Base-by-base conservation (phyloP, 2,797 vertebrate genomes). In the Geotrypetes seraphini region DNA sequence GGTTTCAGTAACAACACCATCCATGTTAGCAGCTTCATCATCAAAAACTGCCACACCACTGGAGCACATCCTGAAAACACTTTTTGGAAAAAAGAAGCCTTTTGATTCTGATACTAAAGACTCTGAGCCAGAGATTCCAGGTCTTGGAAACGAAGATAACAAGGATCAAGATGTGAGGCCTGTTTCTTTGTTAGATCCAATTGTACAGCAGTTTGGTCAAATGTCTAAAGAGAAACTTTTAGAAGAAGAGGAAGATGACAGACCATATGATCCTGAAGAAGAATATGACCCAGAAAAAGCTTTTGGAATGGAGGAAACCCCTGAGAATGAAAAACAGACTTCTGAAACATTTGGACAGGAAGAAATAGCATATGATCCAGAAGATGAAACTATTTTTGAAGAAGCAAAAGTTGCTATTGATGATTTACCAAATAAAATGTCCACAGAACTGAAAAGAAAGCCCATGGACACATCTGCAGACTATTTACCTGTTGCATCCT, bases 221-320 rank as follows among this genome's bases (percentile, higher is more conserved):
- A 81, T 88, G 66, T 83, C 83, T 1, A 91, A 88, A 63, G 79
- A 89, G 14, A 86, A 66, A 50, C 57, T 64, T 5, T 36, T 81
- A 22, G 81, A 81, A 15, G 79, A 89, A 22, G 84, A 87, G 46
- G 86, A 93, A 29, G 89, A 91, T 20, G 92, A 98, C 50, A 75
- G 92, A 25, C 94, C 95, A 0, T 98, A 98, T 8, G 92, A 98
- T 64, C 94, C 95, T 5, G 92, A 97, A 46, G 93, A 98, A 17
- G 95, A 96, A 44, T 97, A 98, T 7, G 77, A 85, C 42, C 88
- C 92, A 0, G 79, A 81, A 42, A 72, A 71, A 33, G 78, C 70
- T 44, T 83, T 77, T 43, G 69, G 64, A 52, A 19, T 43, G 1
- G 57, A 65, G 27, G 33, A 24, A 21, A 37, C 54, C 16, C 39